Evolutionary conservation across 2,797 vertebrate genomes (phyloP).

Genomic region (Mareca strepera): DNA sequence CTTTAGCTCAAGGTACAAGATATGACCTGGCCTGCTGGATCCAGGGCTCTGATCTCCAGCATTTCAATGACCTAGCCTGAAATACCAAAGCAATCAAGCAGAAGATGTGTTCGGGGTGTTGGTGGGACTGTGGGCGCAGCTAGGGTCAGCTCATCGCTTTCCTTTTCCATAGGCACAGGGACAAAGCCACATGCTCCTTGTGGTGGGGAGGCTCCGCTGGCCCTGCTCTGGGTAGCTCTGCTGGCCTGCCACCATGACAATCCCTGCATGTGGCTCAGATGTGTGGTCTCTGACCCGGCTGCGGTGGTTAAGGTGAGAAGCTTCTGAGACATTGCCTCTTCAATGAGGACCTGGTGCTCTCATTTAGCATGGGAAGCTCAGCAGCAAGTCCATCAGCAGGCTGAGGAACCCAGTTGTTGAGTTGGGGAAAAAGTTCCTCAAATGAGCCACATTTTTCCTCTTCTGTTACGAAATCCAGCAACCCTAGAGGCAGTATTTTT

Average conservation of each 20-base stretch:
- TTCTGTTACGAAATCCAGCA: neutral
- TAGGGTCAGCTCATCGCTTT: too few species aligned
- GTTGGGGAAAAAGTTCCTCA: neutral
- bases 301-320: neutral
- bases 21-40: neutral
- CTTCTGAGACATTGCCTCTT: neutral
- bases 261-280: too few species aligned
- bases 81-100: neutral
- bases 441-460: neutral
- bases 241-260: too few species aligned
- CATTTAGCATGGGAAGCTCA: neutral
- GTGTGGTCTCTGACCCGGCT: too few species aligned
- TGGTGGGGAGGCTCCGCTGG: neutral
- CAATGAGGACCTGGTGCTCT: neutral
- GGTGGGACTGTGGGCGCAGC: too few species aligned
- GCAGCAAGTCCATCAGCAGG: neutral
- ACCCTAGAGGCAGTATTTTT: neutral
- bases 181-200: rapidly evolving
- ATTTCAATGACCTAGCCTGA: neutral
- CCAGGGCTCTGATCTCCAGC: neutral
- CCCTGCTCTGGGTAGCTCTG: too few species aligned
- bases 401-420: too few species aligned
- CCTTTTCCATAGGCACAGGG: neutral
- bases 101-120: neutral
- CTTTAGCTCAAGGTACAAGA: neutral